These are phyloP conservation scores for Auanema sp. DNA, from an alignment of 2,888 invertebrate genomes.

Conservation along the genomic window DNA sequence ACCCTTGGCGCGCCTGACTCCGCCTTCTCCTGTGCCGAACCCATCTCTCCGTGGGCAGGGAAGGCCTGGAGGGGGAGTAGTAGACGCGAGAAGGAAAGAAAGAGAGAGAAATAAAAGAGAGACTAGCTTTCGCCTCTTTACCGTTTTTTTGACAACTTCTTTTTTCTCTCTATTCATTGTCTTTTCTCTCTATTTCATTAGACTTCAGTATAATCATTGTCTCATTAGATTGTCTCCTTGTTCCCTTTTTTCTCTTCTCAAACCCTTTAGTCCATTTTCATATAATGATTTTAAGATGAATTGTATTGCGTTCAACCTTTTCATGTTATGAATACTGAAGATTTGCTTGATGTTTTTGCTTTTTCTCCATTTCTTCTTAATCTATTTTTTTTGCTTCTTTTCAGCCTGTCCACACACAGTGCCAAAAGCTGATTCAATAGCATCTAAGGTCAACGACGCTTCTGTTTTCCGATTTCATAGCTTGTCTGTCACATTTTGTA, in stretches of 20 bases:
- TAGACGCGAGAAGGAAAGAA: too few species aligned
- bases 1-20: too few species aligned
- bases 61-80: too few species aligned
- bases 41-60: too few species aligned
- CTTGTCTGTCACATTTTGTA: background rate
- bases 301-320: too few species aligned
- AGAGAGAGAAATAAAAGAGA: background rate
- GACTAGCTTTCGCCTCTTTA: slow-evolving; percentile 3
- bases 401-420: slow-evolving; percentile 8
- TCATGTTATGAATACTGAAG: too few species aligned
- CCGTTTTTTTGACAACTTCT: slow-evolving; percentile 1
- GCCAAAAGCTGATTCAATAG: slow-evolving; percentile 16
- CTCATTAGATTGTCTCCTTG: slow-evolving; percentile 2
- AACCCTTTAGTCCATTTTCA: too few species aligned
- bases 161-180: slow-evolving; percentile 9
- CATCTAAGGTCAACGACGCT: background rate
- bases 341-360: too few species aligned
- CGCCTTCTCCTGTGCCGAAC: too few species aligned
- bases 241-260: slow-evolving; percentile 1
- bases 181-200: slow-evolving; percentile 1
- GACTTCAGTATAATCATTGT: slow-evolving; percentile 10
- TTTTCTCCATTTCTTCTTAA: background rate
- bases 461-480: slow-evolving; percentile 2
- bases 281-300: too few species aligned
- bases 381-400: slow-evolving; percentile 4